phyloP scores from a whole-genome alignment of 1,140 invertebrate species.

The Diabrotica undecimpunctata region DNA sequence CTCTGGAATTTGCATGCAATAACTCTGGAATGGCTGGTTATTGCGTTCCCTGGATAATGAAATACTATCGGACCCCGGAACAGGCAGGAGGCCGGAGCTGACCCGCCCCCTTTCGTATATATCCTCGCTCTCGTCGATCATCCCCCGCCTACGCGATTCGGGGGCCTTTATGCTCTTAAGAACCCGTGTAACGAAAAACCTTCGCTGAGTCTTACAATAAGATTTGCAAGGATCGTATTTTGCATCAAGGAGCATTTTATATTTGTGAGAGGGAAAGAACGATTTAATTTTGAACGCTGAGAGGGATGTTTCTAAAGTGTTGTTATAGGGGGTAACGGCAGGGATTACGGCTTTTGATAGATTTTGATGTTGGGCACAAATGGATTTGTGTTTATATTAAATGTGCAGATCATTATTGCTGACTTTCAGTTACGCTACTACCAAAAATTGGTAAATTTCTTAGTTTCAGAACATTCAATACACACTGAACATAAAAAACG shows the following conservation, averaged over 20 bases:
- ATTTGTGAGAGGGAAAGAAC: not conserved
- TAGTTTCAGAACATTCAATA: too few species aligned
- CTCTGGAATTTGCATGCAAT: not conserved
- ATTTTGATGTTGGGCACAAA: too few species aligned
- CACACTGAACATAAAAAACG: too few species aligned
- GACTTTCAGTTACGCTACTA: too few species aligned
- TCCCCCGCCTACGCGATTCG: not conserved
- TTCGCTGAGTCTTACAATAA: constrained; percentile 7
- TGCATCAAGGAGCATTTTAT: constrained; percentile 15
- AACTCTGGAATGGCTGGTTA: constrained; percentile 2
- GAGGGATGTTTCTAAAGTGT: not conserved
- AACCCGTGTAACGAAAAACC: constrained; percentile 11
- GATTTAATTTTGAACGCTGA: constrained; percentile 4
- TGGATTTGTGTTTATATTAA: too few species aligned
- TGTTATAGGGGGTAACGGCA: not conserved
- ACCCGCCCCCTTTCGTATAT: constrained; percentile 4
- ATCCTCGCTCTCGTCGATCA: not conserved
- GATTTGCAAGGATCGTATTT: constrained; percentile 13
- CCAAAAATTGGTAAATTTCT: too few species aligned
- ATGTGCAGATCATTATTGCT: too few species aligned
- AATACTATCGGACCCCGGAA: not conserved
- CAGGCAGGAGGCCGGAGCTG: not conserved
- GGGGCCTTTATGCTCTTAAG: constrained; percentile 10
- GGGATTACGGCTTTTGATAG: not conserved
- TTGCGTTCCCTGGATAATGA: constrained; percentile 10